Evolutionary conservation across 1,140 invertebrate genomes (phyloP).

Genomic region (Nymphalis io): DNA sequence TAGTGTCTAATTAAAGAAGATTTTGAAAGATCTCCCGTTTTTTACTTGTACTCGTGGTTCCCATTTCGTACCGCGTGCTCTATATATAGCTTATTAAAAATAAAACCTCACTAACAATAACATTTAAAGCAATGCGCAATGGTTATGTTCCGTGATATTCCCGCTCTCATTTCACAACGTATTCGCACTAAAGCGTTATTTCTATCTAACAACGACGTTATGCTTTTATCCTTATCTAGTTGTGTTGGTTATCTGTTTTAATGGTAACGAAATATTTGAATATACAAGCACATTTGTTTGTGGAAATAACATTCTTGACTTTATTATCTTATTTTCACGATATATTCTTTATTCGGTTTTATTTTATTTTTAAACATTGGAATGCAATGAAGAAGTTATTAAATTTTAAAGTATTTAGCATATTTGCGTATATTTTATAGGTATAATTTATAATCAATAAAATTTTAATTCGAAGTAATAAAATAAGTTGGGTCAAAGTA

Average conservation of each 20-base stretch:
- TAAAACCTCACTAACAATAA: conserved; percentile 41
- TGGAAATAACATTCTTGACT: conserved; percentile 28
- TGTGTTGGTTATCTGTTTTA: conserved; percentile 39
- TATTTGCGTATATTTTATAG: not conserved
- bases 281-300: conserved; percentile 32
- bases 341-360: too few relatives aligned
- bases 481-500: not conserved
- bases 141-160: conserved; percentile 12
- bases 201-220: conserved; percentile 57
- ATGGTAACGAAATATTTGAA: conserved; percentile 45
- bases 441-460: not conserved
- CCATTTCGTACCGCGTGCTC: too few relatives aligned
- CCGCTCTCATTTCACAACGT: conserved; percentile 15
- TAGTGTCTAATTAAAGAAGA: too few relatives aligned
- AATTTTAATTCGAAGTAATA: conserved; percentile 9
- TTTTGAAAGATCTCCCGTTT: too few relatives aligned
- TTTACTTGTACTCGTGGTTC: too few relatives aligned
- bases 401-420: too few relatives aligned
- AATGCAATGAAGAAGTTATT: not conserved
- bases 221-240: conserved; percentile 67
- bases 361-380: too few relatives aligned
- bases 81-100: too few relatives aligned
- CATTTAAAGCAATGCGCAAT: conserved; percentile 37
- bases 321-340: conserved; percentile 11
- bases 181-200: conserved; percentile 29